A percentile compares a stretch with the other conserved stretches of the same genome.
Evolutionary conservation across 2,888 invertebrate species (phyloP).

Genomic region (Oeneis ivallda): DNA sequence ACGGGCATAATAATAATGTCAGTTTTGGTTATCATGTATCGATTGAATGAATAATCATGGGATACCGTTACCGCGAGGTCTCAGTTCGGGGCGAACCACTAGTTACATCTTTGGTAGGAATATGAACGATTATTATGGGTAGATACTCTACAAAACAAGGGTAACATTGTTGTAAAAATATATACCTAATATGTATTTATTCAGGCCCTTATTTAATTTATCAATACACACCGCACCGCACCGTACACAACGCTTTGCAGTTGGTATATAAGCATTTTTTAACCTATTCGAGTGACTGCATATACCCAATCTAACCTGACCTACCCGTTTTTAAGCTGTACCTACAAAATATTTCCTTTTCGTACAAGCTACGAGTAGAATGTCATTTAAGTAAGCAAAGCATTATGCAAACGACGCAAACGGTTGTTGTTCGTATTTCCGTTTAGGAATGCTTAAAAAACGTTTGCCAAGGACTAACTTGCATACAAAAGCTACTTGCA

Average conservation of each 20-base stretch:
- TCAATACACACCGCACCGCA: too few species aligned
- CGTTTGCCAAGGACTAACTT: conserved; percentile 28
- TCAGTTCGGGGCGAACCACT: too few species aligned
- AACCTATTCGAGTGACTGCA: not conserved
- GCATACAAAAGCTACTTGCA: conserved; percentile 17
- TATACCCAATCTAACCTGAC: not conserved
- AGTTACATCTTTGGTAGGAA: too few species aligned
- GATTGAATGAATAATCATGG: too few species aligned
- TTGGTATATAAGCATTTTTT: not conserved
- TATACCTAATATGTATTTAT: too few species aligned
- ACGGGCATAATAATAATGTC: too few species aligned
- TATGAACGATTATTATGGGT: too few species aligned
- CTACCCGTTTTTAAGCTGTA: conserved; percentile 12
- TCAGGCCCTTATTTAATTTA: too few species aligned
- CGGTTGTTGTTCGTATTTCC: conserved; percentile 37
- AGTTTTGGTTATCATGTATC: too few species aligned
- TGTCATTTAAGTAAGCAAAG: conserved; percentile 34
- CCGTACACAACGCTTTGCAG: not conserved
- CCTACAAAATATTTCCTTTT: conserved; percentile 24
- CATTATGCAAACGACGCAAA: conserved; percentile 39
- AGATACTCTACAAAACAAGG: too few species aligned
- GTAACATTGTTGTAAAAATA: too few species aligned
- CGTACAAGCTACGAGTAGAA: conserved; percentile 30
- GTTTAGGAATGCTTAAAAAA: conserved; percentile 36
- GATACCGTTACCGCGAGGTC: too few species aligned